These are phyloP conservation scores for Pseudomyrmex cubaensis DNA, from an alignment of 1,140 invertebrate species.

Conservation along the genomic window DNA sequence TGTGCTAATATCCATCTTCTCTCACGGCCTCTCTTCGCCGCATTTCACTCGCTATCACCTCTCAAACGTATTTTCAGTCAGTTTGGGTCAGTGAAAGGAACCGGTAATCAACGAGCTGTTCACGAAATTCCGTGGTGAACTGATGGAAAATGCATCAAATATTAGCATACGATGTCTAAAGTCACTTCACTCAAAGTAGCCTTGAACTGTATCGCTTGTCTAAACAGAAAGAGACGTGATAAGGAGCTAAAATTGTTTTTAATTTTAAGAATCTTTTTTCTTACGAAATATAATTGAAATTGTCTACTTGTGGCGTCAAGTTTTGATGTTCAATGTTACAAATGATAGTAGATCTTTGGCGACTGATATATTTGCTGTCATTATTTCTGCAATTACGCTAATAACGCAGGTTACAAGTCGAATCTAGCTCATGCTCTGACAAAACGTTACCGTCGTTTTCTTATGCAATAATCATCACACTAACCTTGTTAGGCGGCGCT, in stretches of 20 bases:
- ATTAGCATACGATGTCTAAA: slow-evolving; percentile 13
- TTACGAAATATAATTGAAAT: not conserved
- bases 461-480: slow-evolving; percentile 47
- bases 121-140: slow-evolving; percentile 36
- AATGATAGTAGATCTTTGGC: not conserved
- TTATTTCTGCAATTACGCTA: slow-evolving; percentile 20
- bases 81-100: slow-evolving; percentile 18
- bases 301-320: not conserved
- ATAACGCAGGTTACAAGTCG: slow-evolving; percentile 33
- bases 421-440: slow-evolving; percentile 41
- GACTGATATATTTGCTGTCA: slow-evolving; percentile 29
- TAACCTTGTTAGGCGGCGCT: slow-evolving; percentile 95
- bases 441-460: not conserved
- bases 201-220: not conserved
- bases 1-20: slow-evolving; percentile 39
- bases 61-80: slow-evolving; percentile 21
- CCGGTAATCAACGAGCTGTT: slow-evolving; percentile 53
- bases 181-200: not conserved
- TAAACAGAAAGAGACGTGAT: not conserved
- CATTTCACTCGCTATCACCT: slow-evolving; percentile 47
- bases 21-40: slow-evolving; percentile 33
- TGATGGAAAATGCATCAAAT: slow-evolving; percentile 21
- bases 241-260: not conserved
- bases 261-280: not conserved
- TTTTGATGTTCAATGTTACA: not conserved